phyloP scores from a whole-genome alignment of 2,113 vertebrate species.

The Gallinago paraguaiae region DNA sequence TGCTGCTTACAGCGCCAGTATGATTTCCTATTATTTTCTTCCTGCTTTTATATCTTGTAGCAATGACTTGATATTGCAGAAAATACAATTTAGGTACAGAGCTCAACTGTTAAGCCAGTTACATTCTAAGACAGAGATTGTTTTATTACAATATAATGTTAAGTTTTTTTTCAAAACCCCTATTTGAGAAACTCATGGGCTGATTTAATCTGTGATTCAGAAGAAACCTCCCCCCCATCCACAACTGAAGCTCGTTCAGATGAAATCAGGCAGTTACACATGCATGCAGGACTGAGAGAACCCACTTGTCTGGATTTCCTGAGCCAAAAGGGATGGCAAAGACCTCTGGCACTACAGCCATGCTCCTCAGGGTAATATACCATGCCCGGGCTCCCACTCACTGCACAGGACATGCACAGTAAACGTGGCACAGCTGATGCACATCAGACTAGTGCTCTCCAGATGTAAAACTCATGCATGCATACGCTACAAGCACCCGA shows the following conservation, averaged over 20 bases:
- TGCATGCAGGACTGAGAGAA: neutral
- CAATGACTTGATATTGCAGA: neutral
- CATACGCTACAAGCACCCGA: too few relatives aligned
- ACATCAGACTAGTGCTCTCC: rapidly evolving
- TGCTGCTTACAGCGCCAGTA: neutral
- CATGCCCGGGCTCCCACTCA: neutral
- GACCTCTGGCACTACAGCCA: neutral
- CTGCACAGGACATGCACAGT: neutral
- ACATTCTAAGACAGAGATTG: neutral
- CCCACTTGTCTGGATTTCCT: neutral
- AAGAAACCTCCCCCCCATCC: neutral
- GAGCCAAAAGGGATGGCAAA: neutral
- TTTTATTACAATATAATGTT: neutral
- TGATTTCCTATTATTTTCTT: neutral
- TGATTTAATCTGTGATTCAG: neutral
- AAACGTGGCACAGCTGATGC: rapidly evolving
- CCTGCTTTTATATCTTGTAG: neutral
- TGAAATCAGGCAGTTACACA: neutral
- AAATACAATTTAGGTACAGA: neutral
- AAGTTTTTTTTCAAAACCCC: neutral
- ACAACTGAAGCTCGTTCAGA: neutral
- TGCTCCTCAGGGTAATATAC: rapidly evolving
- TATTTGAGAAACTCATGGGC: neutral
- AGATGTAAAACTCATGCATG: neutral
- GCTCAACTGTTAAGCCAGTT: neutral